Percentiles rank a stretch among this genome's conserved stretches.
phyloP scores from a whole-genome alignment of 2,113 vertebrate genomes.

The Pantherophis guttatus region DNA sequence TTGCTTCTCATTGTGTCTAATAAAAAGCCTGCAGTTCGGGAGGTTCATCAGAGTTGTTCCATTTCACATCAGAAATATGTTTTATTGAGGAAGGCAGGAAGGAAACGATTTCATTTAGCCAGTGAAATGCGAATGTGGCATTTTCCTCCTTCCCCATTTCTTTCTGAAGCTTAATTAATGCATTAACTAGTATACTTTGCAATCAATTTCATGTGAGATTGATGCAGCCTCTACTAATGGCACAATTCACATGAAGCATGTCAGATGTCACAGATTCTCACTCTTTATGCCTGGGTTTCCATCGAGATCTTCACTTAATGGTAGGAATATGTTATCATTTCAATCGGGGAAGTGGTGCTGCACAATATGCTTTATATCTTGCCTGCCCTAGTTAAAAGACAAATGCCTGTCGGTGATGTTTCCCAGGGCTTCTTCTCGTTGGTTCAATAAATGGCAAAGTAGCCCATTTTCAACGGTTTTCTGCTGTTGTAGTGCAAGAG shows the following conservation, averaged over 20 bases:
- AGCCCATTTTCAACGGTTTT: constrained; percentile 61
- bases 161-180: constrained; percentile 58
- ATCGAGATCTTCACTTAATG: constrained; percentile 51
- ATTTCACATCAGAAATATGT: constrained; percentile 28
- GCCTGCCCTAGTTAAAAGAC: constrained; percentile 38
- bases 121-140: constrained; percentile 43
- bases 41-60: neutral
- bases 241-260: constrained; percentile 51
- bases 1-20: neutral
- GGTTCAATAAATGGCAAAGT: constrained; percentile 47
- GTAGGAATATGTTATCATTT: constrained; percentile 52
- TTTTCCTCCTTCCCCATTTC: constrained; percentile 49
- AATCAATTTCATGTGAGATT: constrained; percentile 61
- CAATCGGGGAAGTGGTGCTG: constrained; percentile 62
- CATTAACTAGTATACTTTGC: constrained; percentile 56
- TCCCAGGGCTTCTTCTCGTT: constrained; percentile 42
- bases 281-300: constrained; percentile 60
- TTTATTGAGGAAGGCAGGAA: constrained; percentile 2
- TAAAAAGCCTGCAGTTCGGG: neutral
- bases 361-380: constrained; percentile 58
- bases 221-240: constrained; percentile 58
- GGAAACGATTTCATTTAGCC: constrained; percentile 28
- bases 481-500: constrained; percentile 60
- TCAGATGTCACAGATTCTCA: constrained; percentile 51
- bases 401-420: constrained; percentile 34